Base-by-base conservation (phyloP, 2,888 invertebrate genomes). In the Coecobrya sp. region DNA sequence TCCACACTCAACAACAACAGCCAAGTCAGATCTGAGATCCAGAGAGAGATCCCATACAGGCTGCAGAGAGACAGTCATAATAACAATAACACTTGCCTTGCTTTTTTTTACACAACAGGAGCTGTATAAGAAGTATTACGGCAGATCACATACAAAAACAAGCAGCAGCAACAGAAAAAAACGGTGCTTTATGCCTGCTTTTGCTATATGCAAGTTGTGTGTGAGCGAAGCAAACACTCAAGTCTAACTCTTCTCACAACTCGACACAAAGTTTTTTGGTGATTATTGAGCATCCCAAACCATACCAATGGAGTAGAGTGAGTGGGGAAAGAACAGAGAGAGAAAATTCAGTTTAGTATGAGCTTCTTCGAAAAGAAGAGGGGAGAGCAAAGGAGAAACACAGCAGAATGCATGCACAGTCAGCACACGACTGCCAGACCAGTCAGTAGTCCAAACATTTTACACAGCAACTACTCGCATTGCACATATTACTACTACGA, bases 41-140 rank as follows among this genome's bases (percentile, higher is more conserved):
- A 65, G 36, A 65, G 13, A 65, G 62, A 42, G 62, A 65, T 8
- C 27, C 52, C 59, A 59, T 59, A 13, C 52, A 55, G 62, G 49
- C 82, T 59, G 25, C 36, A 52, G 65, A 25, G 65, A 22, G 65
- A 25, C 81, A 22, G 81, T 70, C 82, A 42, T 65, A 76, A 79
- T 88, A 88, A 86, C 76, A 87, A 89, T 89, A 89, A 89, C 89
- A 89, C 89, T 89, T 89, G 89, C 82, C 55, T 49, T 42, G 27
- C 45, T n/a, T 45, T 70, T n/a, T 68, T 86, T 65, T 65, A 65
- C 27, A 27, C 49, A 27, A 22, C n/a, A 22, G n/a, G n/a, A n/a
- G n/a, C n/a, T n/a, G n/a, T n/a, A n/a, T n/a, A n/a, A n/a, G n/a
- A n/a, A n/a, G n/a, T n/a, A n/a, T n/a, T n/a, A n/a, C n/a, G n/a